These are phyloP conservation scores for Stigmatopora nigra DNA, from an alignment of 2,113 vertebrate species.

Conservation along the genomic window DNA sequence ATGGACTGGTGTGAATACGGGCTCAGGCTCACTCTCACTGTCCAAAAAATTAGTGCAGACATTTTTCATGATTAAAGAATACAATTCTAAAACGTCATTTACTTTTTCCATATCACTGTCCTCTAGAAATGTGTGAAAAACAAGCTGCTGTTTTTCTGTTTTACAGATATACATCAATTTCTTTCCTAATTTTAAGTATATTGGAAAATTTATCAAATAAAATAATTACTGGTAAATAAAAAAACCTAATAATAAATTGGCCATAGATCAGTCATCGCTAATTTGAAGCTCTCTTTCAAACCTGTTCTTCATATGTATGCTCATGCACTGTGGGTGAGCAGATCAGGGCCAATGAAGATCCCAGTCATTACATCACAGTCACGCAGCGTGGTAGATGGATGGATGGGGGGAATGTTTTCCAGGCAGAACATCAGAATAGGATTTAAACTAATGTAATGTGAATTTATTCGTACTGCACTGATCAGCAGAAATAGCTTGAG, in stretches of 20 bases:
- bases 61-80: too few relatives aligned
- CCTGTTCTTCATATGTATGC: constrained; percentile 45
- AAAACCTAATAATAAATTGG: constrained; percentile 63
- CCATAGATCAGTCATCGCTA: constrained; percentile 67
- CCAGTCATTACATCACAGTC: constrained; percentile 56
- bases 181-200: constrained; percentile 56
- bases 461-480: constrained; percentile 34
- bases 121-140: neutral
- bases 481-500: constrained; percentile 40
- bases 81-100: too few relatives aligned
- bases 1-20: too few relatives aligned
- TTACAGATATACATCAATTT: constrained; percentile 41
- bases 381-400: constrained; percentile 50
- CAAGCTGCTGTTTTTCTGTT: constrained; percentile 39
- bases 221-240: constrained; percentile 63
- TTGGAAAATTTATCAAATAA: constrained; percentile 67
- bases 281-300: constrained; percentile 66
- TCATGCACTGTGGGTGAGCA: constrained; percentile 41
- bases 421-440: constrained; percentile 50
- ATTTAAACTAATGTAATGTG: constrained; percentile 33
- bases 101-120: neutral
- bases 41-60: too few relatives aligned
- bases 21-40: too few relatives aligned
- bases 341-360: constrained; percentile 44
- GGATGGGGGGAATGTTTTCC: constrained; percentile 42